phyloP scores from a whole-genome alignment of 2,888 invertebrate genomes.

The Protonemura montana region DNA sequence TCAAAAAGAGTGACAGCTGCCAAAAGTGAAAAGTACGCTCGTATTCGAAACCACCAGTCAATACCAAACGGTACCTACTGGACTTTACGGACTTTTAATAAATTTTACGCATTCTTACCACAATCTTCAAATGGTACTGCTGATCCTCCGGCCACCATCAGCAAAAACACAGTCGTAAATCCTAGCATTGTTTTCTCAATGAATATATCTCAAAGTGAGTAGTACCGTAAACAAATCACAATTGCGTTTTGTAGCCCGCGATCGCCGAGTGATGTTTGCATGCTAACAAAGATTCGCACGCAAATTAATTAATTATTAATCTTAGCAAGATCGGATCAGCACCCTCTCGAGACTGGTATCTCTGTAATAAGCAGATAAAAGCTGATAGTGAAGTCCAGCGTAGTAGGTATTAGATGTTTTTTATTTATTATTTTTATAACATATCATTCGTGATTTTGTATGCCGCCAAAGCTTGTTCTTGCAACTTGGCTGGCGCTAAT shows the following conservation, averaged over 20 bases:
- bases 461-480: no score
- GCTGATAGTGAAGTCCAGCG: background rate
- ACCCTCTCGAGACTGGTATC: background rate
- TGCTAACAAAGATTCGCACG: background rate
- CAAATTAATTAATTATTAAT: background rate
- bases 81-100: no score
- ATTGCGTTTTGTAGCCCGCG: background rate
- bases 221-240: background rate
- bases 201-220: background rate
- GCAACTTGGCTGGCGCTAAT: background rate
- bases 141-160: background rate
- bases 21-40: no score
- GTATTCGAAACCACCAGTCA: no score
- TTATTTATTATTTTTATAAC: background rate
- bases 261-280: background rate
- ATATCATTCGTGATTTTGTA: background rate
- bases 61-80: no score
- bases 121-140: background rate
- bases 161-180: background rate
- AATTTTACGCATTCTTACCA: background rate
- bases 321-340: background rate
- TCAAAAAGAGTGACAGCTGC: no score
- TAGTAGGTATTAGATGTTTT: background rate
- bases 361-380: background rate
- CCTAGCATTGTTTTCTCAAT: background rate